Evolutionary conservation across 2,888 invertebrate species (phyloP), one percentile per base, ranked within the genome.

Genomic region (Rhodophaea formosa): DNA sequence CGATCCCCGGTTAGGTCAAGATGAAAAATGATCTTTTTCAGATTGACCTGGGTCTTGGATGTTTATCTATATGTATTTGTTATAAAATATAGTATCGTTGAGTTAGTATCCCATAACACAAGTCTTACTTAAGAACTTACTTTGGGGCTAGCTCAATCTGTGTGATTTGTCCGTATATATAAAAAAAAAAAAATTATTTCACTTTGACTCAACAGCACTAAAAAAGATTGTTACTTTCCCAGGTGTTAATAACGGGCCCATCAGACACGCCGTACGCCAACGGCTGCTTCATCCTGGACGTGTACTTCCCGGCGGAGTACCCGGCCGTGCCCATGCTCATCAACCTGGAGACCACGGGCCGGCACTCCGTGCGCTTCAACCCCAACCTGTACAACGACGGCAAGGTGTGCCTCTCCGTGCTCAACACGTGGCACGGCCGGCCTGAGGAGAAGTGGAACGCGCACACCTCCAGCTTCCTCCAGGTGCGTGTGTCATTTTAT

Each of bases 381-480:
- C 97, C 97, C 63, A 97, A 97, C 93, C 93, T 97, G 57, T 97
- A 97, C 88, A 97, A 97, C 92, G 98, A 98, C 88, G 98, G 98
- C 65, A 98, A 98, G 93, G 90, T 91, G 74, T 98, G 98, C 84
- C 94, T 98, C 78, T 97, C 97, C 68, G 97, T 98, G 65, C 92
- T 98, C 66, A 98, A 98, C 88, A 98, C 98, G 2, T 98, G 98
- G 98, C 98, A 98, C 84, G 98, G 98, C 7, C 92, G 98, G 56
- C 98, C 98, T 23, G 98, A 98, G 88, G 98, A 98, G 88, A 97
- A 98, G 84, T 98, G 98, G 98, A 98, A 97, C 88, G 96, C 98
- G 62, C 97, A 97, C 82, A 98, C 98, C 0, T 98, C 97, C 47
- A 97, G 97, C 82, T 97, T 98, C 79, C 92, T 98, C 62, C 96